These are phyloP conservation scores for Chloropsis hardwickii DNA, from an alignment of 2,113 vertebrate genomes.

Conservation along the genomic window DNA sequence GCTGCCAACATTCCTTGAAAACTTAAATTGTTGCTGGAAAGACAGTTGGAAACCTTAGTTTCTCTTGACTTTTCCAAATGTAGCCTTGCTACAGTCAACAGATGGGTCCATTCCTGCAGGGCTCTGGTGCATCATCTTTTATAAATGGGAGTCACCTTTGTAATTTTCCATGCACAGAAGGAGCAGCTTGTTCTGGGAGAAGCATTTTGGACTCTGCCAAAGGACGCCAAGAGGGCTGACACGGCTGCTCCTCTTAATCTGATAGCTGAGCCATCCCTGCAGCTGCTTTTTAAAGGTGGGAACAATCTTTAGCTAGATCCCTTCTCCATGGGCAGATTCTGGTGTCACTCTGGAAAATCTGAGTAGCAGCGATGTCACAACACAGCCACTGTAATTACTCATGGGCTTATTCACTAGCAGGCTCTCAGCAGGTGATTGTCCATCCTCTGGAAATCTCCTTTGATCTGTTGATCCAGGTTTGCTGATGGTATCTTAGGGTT, in stretches of 20 bases:
- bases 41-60: not conserved
- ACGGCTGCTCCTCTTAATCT: not conserved
- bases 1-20: constrained; percentile 28
- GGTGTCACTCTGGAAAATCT: constrained; percentile 31
- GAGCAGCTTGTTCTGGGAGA: constrained; percentile 21
- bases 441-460: not conserved
- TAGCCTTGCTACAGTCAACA: not conserved
- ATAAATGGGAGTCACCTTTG: constrained; percentile 56
- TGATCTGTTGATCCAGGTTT: not conserved
- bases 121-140: constrained; percentile 41
- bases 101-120: not conserved
- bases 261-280: constrained; percentile 31
- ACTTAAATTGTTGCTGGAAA: constrained; percentile 11
- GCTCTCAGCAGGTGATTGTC: not conserved
- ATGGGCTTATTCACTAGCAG: not conserved
- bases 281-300: constrained; percentile 45
- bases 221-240: not conserved
- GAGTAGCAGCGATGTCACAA: not conserved
- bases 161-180: constrained; percentile 22
- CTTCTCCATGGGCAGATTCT: not conserved
- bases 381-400: not conserved
- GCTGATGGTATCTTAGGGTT: not conserved
- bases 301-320: not conserved
- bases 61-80: not conserved
- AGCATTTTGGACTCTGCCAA: constrained; percentile 23